Evolutionary conservation across 2,797 vertebrate species (phyloP).

Genomic region (Pitangus sulphuratus): DNA sequence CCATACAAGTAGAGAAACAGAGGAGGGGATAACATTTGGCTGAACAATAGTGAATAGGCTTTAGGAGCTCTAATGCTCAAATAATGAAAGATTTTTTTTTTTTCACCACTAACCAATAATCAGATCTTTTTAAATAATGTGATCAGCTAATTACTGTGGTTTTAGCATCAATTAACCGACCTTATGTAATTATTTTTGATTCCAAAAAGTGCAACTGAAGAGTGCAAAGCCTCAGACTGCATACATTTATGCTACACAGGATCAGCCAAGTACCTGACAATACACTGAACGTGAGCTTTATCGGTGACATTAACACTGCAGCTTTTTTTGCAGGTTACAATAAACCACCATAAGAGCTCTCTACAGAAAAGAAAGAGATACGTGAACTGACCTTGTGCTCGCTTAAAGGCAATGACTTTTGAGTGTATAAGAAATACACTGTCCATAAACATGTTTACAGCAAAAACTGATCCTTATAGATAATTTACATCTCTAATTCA

Average conservation of each 20-base stretch:
- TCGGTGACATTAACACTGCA: not conserved
- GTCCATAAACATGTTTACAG: not conserved
- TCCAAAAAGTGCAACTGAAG: not conserved
- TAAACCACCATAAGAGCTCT: not conserved
- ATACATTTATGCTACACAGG: not conserved
- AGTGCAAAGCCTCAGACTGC: not conserved
- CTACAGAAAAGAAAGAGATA: not conserved
- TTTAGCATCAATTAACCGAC: not conserved
- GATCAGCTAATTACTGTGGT: not conserved
- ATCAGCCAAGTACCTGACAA: not conserved
- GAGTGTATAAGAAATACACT: not conserved
- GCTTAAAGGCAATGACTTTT: not conserved
- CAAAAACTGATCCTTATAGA: not conserved
- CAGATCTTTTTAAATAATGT: not conserved
- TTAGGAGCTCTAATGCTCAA: slow-evolving; percentile 57
- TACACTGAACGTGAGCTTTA: not conserved
- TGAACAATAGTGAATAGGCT: slow-evolving; percentile 75
- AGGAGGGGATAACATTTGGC: slow-evolving; percentile 62
- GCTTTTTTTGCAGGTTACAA: not conserved
- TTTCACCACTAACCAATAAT: not conserved
- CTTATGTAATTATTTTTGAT: not conserved
- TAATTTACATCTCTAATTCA: not conserved
- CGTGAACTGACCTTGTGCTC: not conserved
- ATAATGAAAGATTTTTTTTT: not conserved
- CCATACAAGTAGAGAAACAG: slow-evolving; percentile 63